A percentile compares a stretch with the other conserved stretches of the same genome.
Conservation (phyloP, 2,113 vertebrate species). For the Holacanthus passer region DNA sequence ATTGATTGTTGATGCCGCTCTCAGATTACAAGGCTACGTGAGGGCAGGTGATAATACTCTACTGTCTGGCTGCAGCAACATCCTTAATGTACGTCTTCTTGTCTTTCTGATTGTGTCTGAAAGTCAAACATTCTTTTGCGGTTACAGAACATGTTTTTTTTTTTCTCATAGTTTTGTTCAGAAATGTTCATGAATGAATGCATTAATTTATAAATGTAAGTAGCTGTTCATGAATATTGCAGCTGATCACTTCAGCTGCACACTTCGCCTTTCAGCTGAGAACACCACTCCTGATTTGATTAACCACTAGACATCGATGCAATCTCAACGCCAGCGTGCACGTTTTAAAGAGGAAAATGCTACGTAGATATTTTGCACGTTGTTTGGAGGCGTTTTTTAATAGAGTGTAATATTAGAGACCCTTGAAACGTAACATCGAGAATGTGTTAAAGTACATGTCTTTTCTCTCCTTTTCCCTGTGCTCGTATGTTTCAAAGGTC, state of each 20-base stretch:
- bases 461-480: constrained; percentile 70
- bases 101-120: constrained; percentile 22
- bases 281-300: constrained; percentile 19
- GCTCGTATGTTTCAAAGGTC: constrained; percentile 77
- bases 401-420: constrained; percentile 2
- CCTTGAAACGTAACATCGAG: constrained; percentile 32
- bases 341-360: background rate
- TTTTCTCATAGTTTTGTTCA: background rate
- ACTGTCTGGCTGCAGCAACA: constrained; percentile 42
- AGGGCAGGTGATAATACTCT: constrained; percentile 72
- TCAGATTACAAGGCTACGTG: constrained; percentile 72
- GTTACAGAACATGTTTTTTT: background rate
- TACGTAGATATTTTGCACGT: constrained; percentile 5
- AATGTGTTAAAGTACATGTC: constrained; percentile 56
- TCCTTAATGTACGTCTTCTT: constrained; percentile 15
- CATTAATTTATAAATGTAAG: background rate
- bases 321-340: background rate
- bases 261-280: constrained; percentile 7
- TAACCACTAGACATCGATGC: constrained; percentile 24
- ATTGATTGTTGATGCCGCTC: constrained; percentile 77
- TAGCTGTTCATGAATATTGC: too few relatives aligned
- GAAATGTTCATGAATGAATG: constrained; percentile 9
- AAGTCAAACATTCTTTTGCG: background rate
- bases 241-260: constrained; percentile 17
- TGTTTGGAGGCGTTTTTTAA: constrained; percentile 11